Base-by-base conservation (phyloP, 2,797 vertebrate species). In the Lepilemur ruficaudatus region DNA sequence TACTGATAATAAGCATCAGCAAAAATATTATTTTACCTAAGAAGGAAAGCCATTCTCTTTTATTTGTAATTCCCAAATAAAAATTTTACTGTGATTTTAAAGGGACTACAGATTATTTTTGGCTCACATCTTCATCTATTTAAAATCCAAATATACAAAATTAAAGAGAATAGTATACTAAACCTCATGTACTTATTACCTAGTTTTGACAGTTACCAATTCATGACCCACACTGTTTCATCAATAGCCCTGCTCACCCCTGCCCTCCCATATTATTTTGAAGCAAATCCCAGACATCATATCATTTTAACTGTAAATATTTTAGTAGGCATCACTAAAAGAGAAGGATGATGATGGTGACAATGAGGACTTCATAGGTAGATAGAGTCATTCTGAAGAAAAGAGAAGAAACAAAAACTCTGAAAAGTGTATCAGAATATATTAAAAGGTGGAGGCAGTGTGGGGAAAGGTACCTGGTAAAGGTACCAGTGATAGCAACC, bases 31-130 rank as follows among this genome's bases (percentile, higher is more conserved):
- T 63, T 91, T 96, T 93, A 43, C 2, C 25, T 70, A 82, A 80
- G 78, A 84, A 28, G 13, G 5, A 41, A 7, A 94, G 30, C 5
- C 9, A 85, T 72, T 76, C 17, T 35, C 15, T 76, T 96, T 89
- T 88, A 88, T 82, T 89, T 97, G 12, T 85, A 92, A 93, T 72
- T 38, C 30, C 82, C 32, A 73, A 88, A 88, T 95, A 9, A 78
- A 89, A 78, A 78, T 69, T 79, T 50, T 61, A 57, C 5, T 52
- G 0, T 57, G 23, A 79, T 25, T 96, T 91, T 91, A 48, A 94
- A 88, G n/a, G 28, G 20, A 82, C 52, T 72, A 76, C 67, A 92
- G 43, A 72, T 87, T 84, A 83, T 63, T 85, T 89, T 67, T 25
- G 38, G 13, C 32, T 93, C 25, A 55, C 7, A 72, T 84, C 67